Percentiles rank a stretch among this genome's conserved stretches.
phyloP scores from a whole-genome alignment of 2,888 invertebrate genomes.

The Opisthograptis luteolata region DNA sequence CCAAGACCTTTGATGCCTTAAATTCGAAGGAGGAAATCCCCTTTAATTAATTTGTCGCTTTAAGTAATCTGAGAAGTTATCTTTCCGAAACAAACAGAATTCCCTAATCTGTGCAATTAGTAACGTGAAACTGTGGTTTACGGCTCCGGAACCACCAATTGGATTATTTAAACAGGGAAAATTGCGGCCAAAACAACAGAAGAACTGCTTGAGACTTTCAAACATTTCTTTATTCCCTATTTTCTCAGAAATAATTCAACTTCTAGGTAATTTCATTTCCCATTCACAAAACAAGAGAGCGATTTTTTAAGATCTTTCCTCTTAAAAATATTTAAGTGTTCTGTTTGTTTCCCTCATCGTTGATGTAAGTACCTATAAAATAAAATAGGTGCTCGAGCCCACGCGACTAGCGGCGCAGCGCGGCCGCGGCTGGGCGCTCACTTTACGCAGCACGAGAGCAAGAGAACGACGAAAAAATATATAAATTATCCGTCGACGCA shows the following conservation, averaged over 20 bases:
- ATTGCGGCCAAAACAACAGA: background rate
- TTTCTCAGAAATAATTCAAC: background rate
- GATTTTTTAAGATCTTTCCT: too few relatives aligned
- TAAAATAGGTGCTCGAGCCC: background rate
- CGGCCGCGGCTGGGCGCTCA: background rate
- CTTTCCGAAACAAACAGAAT: slow-evolving; percentile 4
- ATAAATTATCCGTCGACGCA: slow-evolving; percentile 15
- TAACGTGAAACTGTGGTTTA: slow-evolving; percentile 6
- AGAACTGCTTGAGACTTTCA: background rate
- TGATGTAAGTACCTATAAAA: background rate
- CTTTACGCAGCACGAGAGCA: too few relatives aligned
- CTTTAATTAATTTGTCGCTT: too few relatives aligned
- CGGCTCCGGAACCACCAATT: background rate
- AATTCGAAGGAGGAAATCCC: background rate
- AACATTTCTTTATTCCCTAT: background rate
- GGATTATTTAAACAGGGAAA: slow-evolving; percentile 3
- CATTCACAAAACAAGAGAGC: background rate
- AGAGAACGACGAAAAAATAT: slow-evolving; percentile 8
- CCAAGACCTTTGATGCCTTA: background rate
- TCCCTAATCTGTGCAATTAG: slow-evolving; percentile 23
- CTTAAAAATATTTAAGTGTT: background rate
- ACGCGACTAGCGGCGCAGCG: background rate
- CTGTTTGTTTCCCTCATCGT: background rate
- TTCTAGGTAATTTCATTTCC: background rate
- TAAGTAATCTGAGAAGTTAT: background rate